Conservation (phyloP, 2,113 vertebrate species). For the Rhagologus leucostigma region DNA sequence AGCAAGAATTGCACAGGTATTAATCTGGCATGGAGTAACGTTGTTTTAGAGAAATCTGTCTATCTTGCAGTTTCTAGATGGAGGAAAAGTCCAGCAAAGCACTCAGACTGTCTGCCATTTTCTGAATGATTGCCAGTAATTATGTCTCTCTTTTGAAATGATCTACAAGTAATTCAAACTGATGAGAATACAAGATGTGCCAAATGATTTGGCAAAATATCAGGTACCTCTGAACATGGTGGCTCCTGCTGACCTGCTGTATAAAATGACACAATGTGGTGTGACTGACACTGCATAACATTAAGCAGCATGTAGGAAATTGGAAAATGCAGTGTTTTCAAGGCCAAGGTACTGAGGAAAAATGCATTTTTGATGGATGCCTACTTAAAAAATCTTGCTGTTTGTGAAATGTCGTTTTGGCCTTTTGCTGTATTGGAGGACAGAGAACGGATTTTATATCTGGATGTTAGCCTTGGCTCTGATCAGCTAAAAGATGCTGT, state of each 20-base stretch:
- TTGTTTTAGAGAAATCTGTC: constrained; percentile 55
- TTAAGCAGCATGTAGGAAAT: constrained; percentile 25
- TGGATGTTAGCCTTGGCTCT: not conserved
- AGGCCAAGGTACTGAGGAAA: constrained; percentile 1
- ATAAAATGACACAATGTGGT: constrained; percentile 54
- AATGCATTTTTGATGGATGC: constrained; percentile 13
- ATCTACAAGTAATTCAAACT: constrained; percentile 76
- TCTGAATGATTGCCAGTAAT: constrained; percentile 69
- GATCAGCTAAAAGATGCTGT: not conserved
- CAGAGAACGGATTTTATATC: not conserved
- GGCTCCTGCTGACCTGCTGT: constrained; percentile 65
- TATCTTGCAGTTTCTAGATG: constrained; percentile 36
- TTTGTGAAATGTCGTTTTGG: not conserved
- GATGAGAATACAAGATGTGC: constrained; percentile 69
- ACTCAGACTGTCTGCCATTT: constrained; percentile 58
- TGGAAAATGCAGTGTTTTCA: constrained; percentile 19
- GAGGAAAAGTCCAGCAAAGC: constrained; percentile 56
- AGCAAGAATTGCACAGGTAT: not conserved
- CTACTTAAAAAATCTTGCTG: not conserved
- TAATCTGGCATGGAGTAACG: not conserved
- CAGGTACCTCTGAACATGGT: constrained; percentile 41
- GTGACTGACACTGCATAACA: constrained; percentile 42
- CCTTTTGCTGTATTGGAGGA: not conserved
- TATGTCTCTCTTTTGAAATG: constrained; percentile 68
- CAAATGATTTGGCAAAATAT: constrained; percentile 71